Evolutionary conservation across 2,113 vertebrate species (phyloP), one percentile per base, ranked within the genome.

Genomic region (Sinosuthora webbiana): DNA sequence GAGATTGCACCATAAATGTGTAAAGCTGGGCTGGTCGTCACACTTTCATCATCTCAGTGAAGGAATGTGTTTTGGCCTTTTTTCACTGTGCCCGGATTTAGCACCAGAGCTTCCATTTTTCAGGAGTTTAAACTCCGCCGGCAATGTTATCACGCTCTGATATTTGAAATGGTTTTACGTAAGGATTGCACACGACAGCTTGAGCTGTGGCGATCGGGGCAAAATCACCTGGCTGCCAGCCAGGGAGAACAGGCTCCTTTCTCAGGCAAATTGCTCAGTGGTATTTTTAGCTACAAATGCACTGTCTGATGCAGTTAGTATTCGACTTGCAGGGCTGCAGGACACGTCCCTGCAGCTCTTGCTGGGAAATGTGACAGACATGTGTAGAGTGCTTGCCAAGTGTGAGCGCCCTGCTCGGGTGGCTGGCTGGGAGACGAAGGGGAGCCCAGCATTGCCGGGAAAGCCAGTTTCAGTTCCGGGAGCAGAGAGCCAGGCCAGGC

Each of bases 261-360:
- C 70, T 74, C 75, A 73, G 85, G 83, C 89, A 91, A 89, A 90
- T 80, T 67, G 55, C 82, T 95, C 3, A 0, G 52, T 0, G 31
- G 49, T 93, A 95, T 94, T 96, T 96, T 96, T 92, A 96, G 85
- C 73, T 23, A 41, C 75, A 71, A 70, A 83, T 42, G 23, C 69
- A 30, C 73, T 87, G 60, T 93, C 93, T 96, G 93, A 67, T 90
- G 90, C 73, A 65, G 89, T 93, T 79, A 81, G 27, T 22, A 49
- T 73, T 82, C 2, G 1, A 23, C 52, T 81, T 60, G 28, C 57
- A 62, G 68, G 60, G 64, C 69, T 3, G 3, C 65, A 75, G 90
- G 90, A 89, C 73, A 81, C 80, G 44, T 94, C 75, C 84, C 44
- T 0, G 2, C 41, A 59, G 79, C 60, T 93, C 76, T 64, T 75